Conservation (phyloP, 2,113 vertebrate genomes). For the Noctilio leporinus region DNA sequence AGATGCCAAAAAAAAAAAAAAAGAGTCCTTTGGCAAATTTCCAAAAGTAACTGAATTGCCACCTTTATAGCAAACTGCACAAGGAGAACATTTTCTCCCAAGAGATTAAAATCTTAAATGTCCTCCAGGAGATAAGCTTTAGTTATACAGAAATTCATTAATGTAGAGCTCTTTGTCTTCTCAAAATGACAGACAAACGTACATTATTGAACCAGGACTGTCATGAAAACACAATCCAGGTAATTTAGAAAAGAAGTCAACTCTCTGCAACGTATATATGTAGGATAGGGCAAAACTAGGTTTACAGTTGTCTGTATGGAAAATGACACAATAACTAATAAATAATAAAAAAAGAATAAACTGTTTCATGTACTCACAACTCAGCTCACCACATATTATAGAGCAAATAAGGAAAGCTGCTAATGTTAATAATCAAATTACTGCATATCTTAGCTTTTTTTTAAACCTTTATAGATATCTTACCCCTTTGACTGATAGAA, state of each 20-base stretch:
- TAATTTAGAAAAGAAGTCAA: constrained; percentile 37
- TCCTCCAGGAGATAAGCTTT: background rate
- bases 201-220: background rate
- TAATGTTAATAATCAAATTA: background rate
- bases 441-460: background rate
- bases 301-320: background rate
- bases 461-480: background rate
- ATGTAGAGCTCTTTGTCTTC: background rate
- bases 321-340: background rate
- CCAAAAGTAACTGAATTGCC: background rate
- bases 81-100: background rate
- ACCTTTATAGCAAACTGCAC: constrained; percentile 24
- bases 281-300: background rate
- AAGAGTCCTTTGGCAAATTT: background rate
- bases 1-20: background rate
- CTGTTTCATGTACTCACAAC: background rate
- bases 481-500: background rate
- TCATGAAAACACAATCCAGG: background rate
- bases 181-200: background rate
- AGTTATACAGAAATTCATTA: background rate
- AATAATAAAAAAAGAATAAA: background rate
- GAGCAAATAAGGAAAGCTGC: background rate
- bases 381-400: background rate
- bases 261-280: background rate
- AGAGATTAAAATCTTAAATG: constrained; percentile 30